Conservation (phyloP, 35 echinoderm and acorn worm genomes). For the Hemicentrotus pulcherrimus region DNA sequence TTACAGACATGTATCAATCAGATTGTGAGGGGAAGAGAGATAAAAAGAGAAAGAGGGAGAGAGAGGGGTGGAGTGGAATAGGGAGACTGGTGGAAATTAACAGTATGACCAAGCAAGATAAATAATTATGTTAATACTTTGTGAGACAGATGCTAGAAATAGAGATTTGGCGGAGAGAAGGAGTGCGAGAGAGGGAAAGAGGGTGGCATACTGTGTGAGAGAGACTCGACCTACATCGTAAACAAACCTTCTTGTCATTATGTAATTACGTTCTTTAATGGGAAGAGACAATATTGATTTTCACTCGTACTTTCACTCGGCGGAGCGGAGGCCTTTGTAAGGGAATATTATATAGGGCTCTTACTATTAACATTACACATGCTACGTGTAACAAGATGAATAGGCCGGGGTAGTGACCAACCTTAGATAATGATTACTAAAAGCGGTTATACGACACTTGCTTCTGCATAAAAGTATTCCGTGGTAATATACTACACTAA, state of each 20-base stretch:
- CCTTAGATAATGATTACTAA: no score
- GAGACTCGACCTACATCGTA: background rate
- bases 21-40: background rate
- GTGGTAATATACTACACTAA: no score
- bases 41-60: background rate
- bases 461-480: no score
- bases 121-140: no score
- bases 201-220: no score
- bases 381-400: no score
- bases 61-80: background rate
- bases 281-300: slow-evolving; percentile 4
- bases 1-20: no score
- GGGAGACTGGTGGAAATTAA: no score
- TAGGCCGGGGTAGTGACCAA: no score
- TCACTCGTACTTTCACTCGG: background rate
- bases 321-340: background rate
- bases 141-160: no score
- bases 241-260: background rate
- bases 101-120: no score
- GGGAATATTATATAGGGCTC: background rate
- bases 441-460: no score
- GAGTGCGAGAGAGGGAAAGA: background rate
- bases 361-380: background rate
- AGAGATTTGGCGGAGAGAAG: background rate
- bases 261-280: background rate